phyloP scores from a whole-genome alignment of 2,888 invertebrate genomes.

The Melolontha melolontha region DNA sequence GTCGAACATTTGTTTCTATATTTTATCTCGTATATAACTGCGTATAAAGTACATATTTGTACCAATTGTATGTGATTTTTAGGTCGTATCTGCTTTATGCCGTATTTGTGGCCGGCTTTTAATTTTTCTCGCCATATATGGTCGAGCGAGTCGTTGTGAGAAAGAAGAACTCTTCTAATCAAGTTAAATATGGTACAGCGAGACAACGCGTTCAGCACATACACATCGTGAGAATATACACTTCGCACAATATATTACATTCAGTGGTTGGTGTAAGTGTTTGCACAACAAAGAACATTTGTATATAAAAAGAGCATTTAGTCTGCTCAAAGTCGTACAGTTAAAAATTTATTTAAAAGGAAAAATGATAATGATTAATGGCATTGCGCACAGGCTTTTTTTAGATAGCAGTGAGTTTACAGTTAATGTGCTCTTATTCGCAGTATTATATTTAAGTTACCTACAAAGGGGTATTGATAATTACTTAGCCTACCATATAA shows the following conservation, averaged over 20 bases:
- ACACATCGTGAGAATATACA: slow-evolving; percentile 29
- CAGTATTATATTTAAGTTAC: too few relatives aligned
- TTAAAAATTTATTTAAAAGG: too few relatives aligned
- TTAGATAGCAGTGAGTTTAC: too few relatives aligned
- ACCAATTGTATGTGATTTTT: slow-evolving; percentile 24
- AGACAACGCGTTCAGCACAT: background rate
- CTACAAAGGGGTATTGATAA: too few relatives aligned
- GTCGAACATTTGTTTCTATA: slow-evolving; percentile 15
- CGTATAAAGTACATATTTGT: slow-evolving; percentile 1
- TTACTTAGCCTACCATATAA: too few relatives aligned
- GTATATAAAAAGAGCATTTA: too few relatives aligned
- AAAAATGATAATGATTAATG: too few relatives aligned
- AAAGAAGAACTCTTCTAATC: slow-evolving; percentile 31
- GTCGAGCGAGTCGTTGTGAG: slow-evolving; percentile 10
- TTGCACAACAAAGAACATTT: too few relatives aligned
- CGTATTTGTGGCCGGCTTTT: slow-evolving; percentile 37
- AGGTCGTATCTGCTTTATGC: slow-evolving; percentile 33
- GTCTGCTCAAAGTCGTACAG: too few relatives aligned
- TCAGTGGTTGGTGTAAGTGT: too few relatives aligned
- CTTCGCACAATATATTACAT: background rate
- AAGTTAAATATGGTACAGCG: slow-evolving; percentile 31
- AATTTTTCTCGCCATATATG: slow-evolving; percentile 36
- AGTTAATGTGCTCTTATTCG: too few relatives aligned
- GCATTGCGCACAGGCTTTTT: too few relatives aligned
- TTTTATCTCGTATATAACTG: background rate